These are phyloP conservation scores for Cochlearius cochlearius DNA, from an alignment of 2,113 vertebrate species.

Conservation along the genomic window DNA sequence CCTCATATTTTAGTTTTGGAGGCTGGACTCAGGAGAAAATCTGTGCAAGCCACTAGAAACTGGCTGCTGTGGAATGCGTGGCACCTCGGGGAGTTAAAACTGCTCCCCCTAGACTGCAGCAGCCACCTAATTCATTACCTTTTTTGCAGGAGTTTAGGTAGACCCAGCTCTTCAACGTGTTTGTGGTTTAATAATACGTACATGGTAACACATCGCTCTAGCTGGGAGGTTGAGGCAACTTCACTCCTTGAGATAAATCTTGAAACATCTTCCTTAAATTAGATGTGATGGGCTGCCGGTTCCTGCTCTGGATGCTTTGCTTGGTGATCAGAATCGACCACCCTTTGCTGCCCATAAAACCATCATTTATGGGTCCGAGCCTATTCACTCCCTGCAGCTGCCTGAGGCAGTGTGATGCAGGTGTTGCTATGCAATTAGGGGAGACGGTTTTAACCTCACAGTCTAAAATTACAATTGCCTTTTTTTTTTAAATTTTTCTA, in stretches of 20 bases:
- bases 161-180: rapidly evolving
- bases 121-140: neutral
- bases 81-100: neutral
- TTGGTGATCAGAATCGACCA: neutral
- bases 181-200: neutral
- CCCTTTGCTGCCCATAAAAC: neutral
- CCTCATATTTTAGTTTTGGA: neutral
- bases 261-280: neutral
- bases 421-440: slow-evolving; percentile 7
- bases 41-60: neutral
- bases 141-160: neutral
- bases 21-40: neutral
- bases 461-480: neutral
- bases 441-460: neutral
- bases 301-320: neutral
- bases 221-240: neutral
- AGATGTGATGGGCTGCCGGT: neutral
- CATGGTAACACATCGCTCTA: neutral
- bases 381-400: neutral
- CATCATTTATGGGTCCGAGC: neutral
- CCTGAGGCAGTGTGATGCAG: neutral
- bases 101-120: neutral
- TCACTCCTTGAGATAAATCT: neutral
- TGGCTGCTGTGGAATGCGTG: neutral
- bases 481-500: neutral